Base-by-base conservation (phyloP, 2,888 invertebrate species). In the Drosophila putrida region DNA sequence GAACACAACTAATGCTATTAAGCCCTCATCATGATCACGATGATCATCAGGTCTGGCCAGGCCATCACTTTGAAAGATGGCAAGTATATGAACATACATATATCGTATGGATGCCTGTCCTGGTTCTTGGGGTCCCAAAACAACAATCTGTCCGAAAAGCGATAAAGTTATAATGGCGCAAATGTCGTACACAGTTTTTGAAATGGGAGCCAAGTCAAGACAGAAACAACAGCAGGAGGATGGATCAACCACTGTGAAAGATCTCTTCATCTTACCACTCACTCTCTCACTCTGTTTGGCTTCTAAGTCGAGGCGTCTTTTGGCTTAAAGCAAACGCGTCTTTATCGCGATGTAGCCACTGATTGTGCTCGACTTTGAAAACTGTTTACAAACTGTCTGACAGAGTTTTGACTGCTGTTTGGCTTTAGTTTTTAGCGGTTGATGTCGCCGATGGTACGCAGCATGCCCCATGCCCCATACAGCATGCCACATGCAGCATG, bases 91-190 rank as follows among this genome's bases (percentile, higher is more conserved):
- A 3, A 20, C 20, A 20, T 20, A 20, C 20, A 20, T 20, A 3
- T 20, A 20, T 20, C n/a, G 20, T 20, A 20, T 20, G 28, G 1
- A 6, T 11, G 44, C 63, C 43, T 58, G 62, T 44, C 41, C 43
- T 43, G 49, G 80, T 9, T 31, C 31, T 20, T 20, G 20, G 20
- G 20, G 20, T 20, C 78, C 81, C 33, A 27, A 41, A 60, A 60
- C 35, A 89, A 87, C 89, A 85, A 84, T 85, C 89, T 84, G 88
- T 86, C 86, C 88, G 82, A 89, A 57, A 88, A 85, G 88, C 89
- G 86, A 86, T 86, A 85, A 89, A 86, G 86, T 86, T 89, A 86
- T 89, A 86, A 86, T 89, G 89, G 89, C 82, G 82, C 89, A 86
- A 87, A 88, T 87, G 85, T 85, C 81, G 89, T 79, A 81, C 54